These are phyloP conservation scores for Drosophila nikananu DNA, from an alignment of 1,140 invertebrate genomes.

Conservation along the genomic window DNA sequence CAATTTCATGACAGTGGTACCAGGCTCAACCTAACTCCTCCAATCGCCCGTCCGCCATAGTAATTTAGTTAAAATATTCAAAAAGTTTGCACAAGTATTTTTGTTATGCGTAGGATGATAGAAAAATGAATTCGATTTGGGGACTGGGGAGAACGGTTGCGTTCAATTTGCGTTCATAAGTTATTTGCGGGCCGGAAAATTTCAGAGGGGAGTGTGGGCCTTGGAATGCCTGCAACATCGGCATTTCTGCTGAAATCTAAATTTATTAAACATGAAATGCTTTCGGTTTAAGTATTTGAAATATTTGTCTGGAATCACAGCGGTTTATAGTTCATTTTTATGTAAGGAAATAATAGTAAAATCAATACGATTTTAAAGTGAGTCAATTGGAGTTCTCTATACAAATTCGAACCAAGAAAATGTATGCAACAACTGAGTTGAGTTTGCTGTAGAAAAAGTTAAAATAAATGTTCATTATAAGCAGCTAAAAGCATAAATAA, in stretches of 20 bases:
- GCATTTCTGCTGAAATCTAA: slow-evolving; percentile 29
- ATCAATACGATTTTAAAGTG: not conserved
- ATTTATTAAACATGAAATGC: slow-evolving; percentile 34
- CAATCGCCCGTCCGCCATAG: slow-evolving; percentile 14
- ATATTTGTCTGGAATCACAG: slow-evolving; percentile 11
- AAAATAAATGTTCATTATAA: too few relatives aligned
- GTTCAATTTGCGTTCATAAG: slow-evolving; percentile 30
- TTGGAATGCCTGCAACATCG: slow-evolving; percentile 22
- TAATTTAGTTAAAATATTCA: slow-evolving; percentile 56
- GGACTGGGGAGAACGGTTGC: not conserved
- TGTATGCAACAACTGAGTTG: not conserved
- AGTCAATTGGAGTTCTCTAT: not conserved
- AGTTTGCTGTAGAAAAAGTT: not conserved
- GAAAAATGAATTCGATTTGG: slow-evolving; percentile 46
- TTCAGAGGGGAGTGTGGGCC: not conserved
- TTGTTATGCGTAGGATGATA: slow-evolving; percentile 32
- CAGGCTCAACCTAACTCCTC: slow-evolving; percentile 29
- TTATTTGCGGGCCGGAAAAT: slow-evolving; percentile 21
- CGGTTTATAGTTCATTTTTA: not conserved
- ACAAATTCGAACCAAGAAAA: not conserved
- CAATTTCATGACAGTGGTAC: slow-evolving; percentile 42
- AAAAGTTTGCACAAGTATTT: slow-evolving; percentile 42
- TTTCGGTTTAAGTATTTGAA: slow-evolving; percentile 16
- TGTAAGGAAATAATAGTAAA: not conserved
- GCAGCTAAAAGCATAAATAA: not conserved